Evolutionary conservation across 2,888 invertebrate genomes (phyloP).

Genomic region (Diaprepes abbreviatus): DNA sequence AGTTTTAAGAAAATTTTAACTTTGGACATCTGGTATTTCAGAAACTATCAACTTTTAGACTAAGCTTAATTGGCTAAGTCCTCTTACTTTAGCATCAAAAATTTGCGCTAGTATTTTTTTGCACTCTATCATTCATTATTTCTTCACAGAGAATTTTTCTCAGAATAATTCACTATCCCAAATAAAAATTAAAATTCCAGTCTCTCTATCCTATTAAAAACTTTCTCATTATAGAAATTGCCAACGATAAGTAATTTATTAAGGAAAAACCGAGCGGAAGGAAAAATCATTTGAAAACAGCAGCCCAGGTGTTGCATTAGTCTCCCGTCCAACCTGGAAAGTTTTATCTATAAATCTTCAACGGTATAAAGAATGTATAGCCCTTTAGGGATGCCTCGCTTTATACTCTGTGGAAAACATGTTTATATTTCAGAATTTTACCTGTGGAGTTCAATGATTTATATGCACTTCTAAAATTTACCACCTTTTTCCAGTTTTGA

Average conservation of each 20-base stretch:
- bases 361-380: constrained; percentile 59
- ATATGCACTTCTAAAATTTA: constrained; percentile 37
- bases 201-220: constrained; percentile 2
- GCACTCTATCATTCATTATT: too few relatives aligned
- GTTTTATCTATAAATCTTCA: constrained; percentile 60
- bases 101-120: too few relatives aligned
- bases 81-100: too few relatives aligned
- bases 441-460: constrained; percentile 56
- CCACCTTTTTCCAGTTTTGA: constrained; percentile 28
- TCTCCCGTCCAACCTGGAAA: constrained; percentile 56
- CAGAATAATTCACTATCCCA: too few relatives aligned
- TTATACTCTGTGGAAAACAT: constrained; percentile 58
- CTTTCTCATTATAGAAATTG: constrained; percentile 26
- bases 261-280: background rate
- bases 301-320: constrained; percentile 58
- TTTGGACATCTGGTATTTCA: too few relatives aligned
- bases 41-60: too few relatives aligned
- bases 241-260: constrained; percentile 39
- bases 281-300: constrained; percentile 42
- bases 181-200: too few relatives aligned
- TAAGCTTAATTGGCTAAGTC: too few relatives aligned
- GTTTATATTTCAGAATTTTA: constrained; percentile 58
- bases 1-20: too few relatives aligned
- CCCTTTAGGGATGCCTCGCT: constrained; percentile 55
- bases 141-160: too few relatives aligned